These are phyloP conservation scores for Sesamia inferens DNA, from an alignment of 2,888 invertebrate species.

Conservation along the genomic window DNA sequence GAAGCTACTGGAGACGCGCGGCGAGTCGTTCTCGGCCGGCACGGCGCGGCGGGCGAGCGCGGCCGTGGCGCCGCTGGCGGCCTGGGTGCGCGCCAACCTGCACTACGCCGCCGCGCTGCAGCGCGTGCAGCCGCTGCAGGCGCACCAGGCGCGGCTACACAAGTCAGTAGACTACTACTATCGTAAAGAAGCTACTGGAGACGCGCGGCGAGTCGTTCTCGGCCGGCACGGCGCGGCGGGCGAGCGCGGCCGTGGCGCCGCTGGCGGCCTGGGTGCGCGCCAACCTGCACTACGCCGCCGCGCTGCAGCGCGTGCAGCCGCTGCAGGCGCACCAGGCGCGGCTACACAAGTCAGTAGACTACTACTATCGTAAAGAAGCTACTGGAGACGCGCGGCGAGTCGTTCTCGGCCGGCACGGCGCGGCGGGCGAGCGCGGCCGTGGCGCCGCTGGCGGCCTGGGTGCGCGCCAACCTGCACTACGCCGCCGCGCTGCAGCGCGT, in stretches of 20 bases:
- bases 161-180: slow-evolving; percentile 58
- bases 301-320: slow-evolving; percentile 96
- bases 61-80: slow-evolving; percentile 43
- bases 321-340: slow-evolving; percentile 79
- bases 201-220: slow-evolving; percentile 94
- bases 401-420: slow-evolving; percentile 92
- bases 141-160: slow-evolving; percentile 79
- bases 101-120: slow-evolving; percentile 95
- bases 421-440: slow-evolving; percentile 72
- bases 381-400: slow-evolving; percentile 88
- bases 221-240: slow-evolving; percentile 73
- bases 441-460: accelerated
- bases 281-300: slow-evolving; percentile 91
- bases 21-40: slow-evolving; percentile 95
- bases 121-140: slow-evolving; percentile 93
- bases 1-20: slow-evolving; percentile 79
- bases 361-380: slow-evolving; percentile 90
- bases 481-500: slow-evolving; percentile 97
- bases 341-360: slow-evolving; percentile 72
- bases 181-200: slow-evolving; percentile 91
- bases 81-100: neutral
- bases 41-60: slow-evolving; percentile 69
- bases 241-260: slow-evolving; percentile 71
- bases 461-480: slow-evolving; percentile 71
- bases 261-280: neutral